These are phyloP conservation scores for Tupaia tana DNA, from an alignment of 2,113 vertebrate genomes.

Conservation along the genomic window DNA sequence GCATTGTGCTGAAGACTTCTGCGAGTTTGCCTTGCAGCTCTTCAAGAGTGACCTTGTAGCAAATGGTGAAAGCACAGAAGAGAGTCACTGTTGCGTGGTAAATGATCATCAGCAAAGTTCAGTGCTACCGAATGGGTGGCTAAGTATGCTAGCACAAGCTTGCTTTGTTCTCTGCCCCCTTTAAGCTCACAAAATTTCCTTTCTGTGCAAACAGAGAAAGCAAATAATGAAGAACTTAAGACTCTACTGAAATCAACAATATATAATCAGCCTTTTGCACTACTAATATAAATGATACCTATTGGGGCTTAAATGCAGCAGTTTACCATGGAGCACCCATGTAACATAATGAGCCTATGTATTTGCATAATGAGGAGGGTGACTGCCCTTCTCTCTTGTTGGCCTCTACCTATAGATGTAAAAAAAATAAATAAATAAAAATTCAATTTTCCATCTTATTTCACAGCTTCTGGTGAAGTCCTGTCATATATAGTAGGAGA, in stretches of 20 bases:
- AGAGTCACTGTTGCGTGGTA: conserved; percentile 73
- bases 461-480: conserved; percentile 4
- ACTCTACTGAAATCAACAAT: conserved; percentile 67
- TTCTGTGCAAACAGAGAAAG: conserved; percentile 60
- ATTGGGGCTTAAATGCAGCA: neutral
- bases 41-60: conserved; percentile 81
- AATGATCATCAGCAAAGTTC: conserved; percentile 74
- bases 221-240: conserved; percentile 64
- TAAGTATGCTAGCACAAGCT: conserved; percentile 35
- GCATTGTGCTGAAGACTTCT: conserved; percentile 76
- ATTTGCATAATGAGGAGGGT: conserved; percentile 10
- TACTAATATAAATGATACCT: neutral
- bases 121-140: conserved; percentile 58
- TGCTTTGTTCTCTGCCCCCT: conserved; percentile 75
- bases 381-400: conserved; percentile 19
- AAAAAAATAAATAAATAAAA: conserved; percentile 2
- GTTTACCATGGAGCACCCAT: neutral
- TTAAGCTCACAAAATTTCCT: conserved; percentile 54
- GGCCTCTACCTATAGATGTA: neutral
- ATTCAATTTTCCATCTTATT: conserved; percentile 24
- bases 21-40: conserved; percentile 70
- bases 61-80: conserved; percentile 79
- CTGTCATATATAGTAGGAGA: neutral
- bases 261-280: conserved; percentile 65
- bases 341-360: neutral